Percentiles rank a stretch among this genome's conserved stretches.
Evolutionary conservation across 2,888 invertebrate genomes (phyloP).

Genomic region (Thymelicus acteon): DNA sequence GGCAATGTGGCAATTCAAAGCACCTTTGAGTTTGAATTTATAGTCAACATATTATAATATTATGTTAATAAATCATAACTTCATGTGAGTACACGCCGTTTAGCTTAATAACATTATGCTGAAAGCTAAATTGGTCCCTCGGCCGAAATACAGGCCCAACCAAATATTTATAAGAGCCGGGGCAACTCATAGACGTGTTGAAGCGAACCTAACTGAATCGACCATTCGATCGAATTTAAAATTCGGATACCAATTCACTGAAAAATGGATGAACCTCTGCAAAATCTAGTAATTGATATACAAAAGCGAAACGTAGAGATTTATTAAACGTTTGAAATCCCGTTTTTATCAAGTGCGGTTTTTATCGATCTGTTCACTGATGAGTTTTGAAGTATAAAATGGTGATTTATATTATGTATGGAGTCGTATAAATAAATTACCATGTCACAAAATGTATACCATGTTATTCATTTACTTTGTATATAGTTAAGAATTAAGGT

Average conservation of each 20-base stretch:
- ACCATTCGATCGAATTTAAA: slow-evolving; percentile 7
- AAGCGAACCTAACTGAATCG: not conserved
- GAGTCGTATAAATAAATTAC: no score
- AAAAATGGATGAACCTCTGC: not conserved
- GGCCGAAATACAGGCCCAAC: not conserved
- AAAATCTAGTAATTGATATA: slow-evolving; percentile 7
- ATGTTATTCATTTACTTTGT: no score
- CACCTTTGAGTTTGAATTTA: no score
- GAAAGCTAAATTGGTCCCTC: not conserved
- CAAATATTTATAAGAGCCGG: not conserved
- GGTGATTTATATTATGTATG: no score
- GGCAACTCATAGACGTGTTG: not conserved
- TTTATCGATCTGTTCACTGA: not conserved
- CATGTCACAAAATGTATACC: no score
- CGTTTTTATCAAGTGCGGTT: not conserved
- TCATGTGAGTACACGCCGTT: not conserved
- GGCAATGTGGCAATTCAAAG: no score
- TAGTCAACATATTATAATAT: no score
- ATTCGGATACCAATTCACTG: not conserved
- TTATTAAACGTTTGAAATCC: slow-evolving; percentile 4
- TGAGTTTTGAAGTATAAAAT: not conserved
- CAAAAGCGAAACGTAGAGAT: not conserved
- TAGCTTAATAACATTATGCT: not conserved
- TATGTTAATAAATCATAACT: not conserved
- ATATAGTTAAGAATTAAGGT: no score